Percentiles rank a stretch among this genome's conserved stretches.
phyloP scores from a whole-genome alignment of 2,113 vertebrate genomes.

The Hiodon tergisus region DNA sequence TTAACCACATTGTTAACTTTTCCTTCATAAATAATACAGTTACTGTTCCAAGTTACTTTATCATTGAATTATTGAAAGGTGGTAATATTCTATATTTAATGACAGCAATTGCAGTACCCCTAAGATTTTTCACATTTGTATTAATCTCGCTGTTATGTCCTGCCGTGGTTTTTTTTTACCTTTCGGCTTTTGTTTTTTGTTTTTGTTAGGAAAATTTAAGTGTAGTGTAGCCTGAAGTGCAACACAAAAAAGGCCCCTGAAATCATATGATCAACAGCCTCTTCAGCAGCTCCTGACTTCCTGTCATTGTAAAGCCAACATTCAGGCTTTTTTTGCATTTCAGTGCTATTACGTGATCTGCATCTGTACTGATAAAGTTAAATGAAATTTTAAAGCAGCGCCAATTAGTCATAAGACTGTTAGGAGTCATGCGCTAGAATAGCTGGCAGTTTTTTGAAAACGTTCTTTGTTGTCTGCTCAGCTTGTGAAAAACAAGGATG shows the following conservation, averaged over 20 bases:
- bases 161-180: too few species aligned
- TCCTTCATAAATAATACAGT: too few species aligned
- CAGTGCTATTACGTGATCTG: neutral
- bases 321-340: neutral
- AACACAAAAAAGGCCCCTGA: neutral
- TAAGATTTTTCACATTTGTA: too few species aligned
- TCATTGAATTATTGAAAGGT: too few species aligned
- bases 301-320: slow-evolving; percentile 18
- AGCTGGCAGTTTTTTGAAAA: slow-evolving; percentile 36
- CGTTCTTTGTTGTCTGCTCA: slow-evolving; percentile 50
- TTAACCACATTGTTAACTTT: too few species aligned
- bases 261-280: neutral
- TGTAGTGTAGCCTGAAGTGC: too few species aligned
- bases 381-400: slow-evolving; percentile 2
- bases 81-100: too few species aligned
- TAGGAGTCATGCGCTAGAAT: slow-evolving; percentile 44
- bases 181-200: too few species aligned
- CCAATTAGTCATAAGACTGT: slow-evolving; percentile 47
- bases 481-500: slow-evolving; percentile 57
- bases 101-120: too few species aligned
- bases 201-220: too few species aligned
- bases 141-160: too few species aligned
- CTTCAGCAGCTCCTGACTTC: neutral
- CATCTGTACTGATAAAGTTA: neutral
- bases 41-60: too few species aligned